phyloP scores from a whole-genome alignment of 30 jellyfish, hydroid and myxozoan genomes.

The Hydractinia echinata region DNA sequence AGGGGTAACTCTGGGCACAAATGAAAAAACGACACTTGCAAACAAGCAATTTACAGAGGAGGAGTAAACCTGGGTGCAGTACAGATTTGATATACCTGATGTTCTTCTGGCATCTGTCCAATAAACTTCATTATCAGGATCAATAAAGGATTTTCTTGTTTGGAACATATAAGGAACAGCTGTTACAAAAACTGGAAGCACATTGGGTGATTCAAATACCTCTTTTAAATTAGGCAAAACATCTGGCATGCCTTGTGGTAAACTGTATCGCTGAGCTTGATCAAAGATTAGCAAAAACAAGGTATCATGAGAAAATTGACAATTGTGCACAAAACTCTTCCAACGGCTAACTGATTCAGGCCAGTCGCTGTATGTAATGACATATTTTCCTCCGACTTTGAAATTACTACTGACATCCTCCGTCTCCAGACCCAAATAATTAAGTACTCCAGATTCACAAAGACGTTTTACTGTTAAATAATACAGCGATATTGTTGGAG shows the following conservation, averaged over 20 bases:
- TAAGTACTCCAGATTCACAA: constrained; percentile 72
- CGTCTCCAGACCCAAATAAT: constrained; percentile 62
- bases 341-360: constrained; percentile 54
- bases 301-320: constrained; percentile 36
- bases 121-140: constrained; percentile 85
- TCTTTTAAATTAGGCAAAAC: constrained; percentile 70
- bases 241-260: constrained; percentile 96
- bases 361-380: constrained; percentile 84
- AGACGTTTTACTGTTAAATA: constrained; percentile 71
- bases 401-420: constrained; percentile 29
- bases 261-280: constrained; percentile 73
- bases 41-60: no score
- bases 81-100: constrained; percentile 34
- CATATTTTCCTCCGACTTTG: constrained; percentile 58
- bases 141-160: constrained; percentile 76
- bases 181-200: constrained; percentile 69
- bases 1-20: no score
- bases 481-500: constrained; percentile 68
- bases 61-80: neutral
- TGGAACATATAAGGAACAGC: constrained; percentile 89
- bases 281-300: constrained; percentile 59
- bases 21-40: no score
- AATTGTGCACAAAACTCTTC: constrained; percentile 59
- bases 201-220: constrained; percentile 75
- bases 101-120: constrained; percentile 78